phyloP scores from a whole-genome alignment of 2,113 vertebrate species.

The Arothron firmamentum region DNA sequence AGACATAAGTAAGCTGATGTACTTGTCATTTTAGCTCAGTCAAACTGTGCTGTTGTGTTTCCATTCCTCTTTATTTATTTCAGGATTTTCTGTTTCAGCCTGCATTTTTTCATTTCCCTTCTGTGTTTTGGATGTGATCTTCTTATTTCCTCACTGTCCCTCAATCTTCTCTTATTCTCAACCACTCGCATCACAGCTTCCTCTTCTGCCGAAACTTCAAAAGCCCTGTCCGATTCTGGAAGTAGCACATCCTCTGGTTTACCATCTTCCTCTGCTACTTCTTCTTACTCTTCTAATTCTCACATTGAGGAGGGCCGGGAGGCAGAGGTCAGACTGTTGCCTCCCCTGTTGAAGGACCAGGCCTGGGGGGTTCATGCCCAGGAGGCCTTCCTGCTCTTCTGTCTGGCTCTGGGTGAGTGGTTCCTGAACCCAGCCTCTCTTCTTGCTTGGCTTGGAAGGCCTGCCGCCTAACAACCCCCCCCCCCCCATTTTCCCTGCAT shows the following conservation, averaged over 20 bases:
- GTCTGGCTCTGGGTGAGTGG: slow-evolving; percentile 92
- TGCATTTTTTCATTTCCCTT: background rate
- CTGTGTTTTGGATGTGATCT: slow-evolving; percentile 46
- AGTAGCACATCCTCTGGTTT: slow-evolving; percentile 70
- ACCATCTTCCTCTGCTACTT: slow-evolving; percentile 61
- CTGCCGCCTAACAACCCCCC: background rate
- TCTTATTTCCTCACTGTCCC: slow-evolving; percentile 64
- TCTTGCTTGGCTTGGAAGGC: background rate
- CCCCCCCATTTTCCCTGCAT: background rate
- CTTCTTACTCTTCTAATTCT: slow-evolving; percentile 75
- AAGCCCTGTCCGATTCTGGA: slow-evolving; percentile 82
- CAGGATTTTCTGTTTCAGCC: background rate
- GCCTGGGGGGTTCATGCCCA: slow-evolving; percentile 81
- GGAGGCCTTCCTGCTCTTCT: slow-evolving; percentile 89
- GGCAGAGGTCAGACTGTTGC: slow-evolving; percentile 81
- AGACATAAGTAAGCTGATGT: slow-evolving; percentile 2
- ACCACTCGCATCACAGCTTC: slow-evolving; percentile 71
- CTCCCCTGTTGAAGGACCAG: slow-evolving; percentile 93
- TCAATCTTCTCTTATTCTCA: slow-evolving; percentile 70
- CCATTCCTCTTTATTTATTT: slow-evolving; percentile 49
- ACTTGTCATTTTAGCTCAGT: slow-evolving; percentile 3
- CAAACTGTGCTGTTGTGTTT: slow-evolving; percentile 4
- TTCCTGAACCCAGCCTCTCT: slow-evolving; percentile 39
- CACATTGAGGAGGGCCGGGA: slow-evolving; percentile 68
- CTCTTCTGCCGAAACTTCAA: slow-evolving; percentile 81